Conservation (phyloP, 2,797 vertebrate species). For the Pangasius krempfi region DNA sequence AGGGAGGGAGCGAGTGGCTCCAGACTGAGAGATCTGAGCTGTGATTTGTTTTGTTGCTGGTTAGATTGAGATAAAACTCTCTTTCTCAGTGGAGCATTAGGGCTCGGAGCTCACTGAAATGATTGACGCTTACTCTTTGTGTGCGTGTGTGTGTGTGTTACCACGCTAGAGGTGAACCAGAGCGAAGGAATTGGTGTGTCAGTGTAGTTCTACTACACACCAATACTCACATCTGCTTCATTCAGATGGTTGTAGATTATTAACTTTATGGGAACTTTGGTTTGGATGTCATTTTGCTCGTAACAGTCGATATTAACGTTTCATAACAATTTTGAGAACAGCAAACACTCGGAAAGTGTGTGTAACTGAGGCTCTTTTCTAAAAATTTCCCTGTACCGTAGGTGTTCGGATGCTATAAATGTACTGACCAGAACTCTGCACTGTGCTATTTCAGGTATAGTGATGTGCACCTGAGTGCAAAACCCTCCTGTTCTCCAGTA, state of each 20-base stretch:
- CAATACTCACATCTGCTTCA: neutral
- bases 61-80: slow-evolving; percentile 33
- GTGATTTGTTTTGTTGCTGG: slow-evolving; percentile 35
- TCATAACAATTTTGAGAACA: neutral
- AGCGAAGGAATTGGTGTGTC: neutral
- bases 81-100: slow-evolving; percentile 28
- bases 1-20: neutral
- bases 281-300: neutral
- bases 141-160: slow-evolving; percentile 1
- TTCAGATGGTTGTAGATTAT: neutral
- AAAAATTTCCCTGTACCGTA: neutral
- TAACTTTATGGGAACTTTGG: too few species aligned
- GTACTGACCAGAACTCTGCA: neutral
- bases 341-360: neutral
- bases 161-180: neutral
- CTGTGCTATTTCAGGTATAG: neutral
- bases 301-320: neutral
- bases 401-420: slow-evolving; percentile 19
- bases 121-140: slow-evolving; percentile 9
- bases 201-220: neutral
- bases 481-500: neutral
- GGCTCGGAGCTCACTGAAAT: neutral
- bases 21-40: slow-evolving; percentile 13
- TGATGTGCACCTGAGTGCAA: neutral
- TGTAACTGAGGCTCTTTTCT: neutral